phyloP scores from a whole-genome alignment of 2,888 invertebrate species.

The Emmelina monodactyla region DNA sequence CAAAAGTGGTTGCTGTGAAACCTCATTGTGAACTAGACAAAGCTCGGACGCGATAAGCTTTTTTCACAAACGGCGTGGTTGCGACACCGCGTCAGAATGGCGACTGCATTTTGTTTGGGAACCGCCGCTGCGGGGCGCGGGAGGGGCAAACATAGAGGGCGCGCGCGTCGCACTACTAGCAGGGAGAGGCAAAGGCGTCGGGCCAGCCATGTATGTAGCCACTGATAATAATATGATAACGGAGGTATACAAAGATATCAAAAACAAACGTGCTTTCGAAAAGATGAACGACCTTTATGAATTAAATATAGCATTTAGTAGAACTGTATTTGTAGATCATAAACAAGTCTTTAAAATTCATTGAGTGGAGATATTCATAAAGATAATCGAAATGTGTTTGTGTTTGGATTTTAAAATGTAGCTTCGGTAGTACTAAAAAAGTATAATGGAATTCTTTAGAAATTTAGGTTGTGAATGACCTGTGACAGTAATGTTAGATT shows the following conservation, averaged over 20 bases:
- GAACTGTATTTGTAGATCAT: no score
- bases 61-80: slow-evolving; percentile 24
- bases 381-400: no score
- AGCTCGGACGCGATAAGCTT: slow-evolving; percentile 55
- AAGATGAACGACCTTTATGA: slow-evolving; percentile 25
- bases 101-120: slow-evolving; percentile 48
- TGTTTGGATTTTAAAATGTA: no score
- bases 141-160: slow-evolving; percentile 14
- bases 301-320: no score
- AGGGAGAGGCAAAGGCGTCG: slow-evolving; percentile 33
- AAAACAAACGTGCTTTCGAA: slow-evolving; percentile 9
- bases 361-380: no score
- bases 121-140: slow-evolving; percentile 12
- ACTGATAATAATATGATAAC: slow-evolving; percentile 63
- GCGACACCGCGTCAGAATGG: slow-evolving; percentile 25
- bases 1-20: no score
- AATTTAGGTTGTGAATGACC: no score
- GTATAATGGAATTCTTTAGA: no score
- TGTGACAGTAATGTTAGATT: no score
- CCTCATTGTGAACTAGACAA: slow-evolving; percentile 32
- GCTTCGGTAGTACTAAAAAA: no score
- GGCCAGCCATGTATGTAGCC: slow-evolving; percentile 41
- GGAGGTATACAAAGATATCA: slow-evolving; percentile 47
- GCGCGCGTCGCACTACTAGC: slow-evolving; percentile 7
- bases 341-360: no score